Evolutionary conservation across 2,797 vertebrate genomes (phyloP), one percentile per base, ranked within the genome.

Genomic region (Carapus acus): DNA sequence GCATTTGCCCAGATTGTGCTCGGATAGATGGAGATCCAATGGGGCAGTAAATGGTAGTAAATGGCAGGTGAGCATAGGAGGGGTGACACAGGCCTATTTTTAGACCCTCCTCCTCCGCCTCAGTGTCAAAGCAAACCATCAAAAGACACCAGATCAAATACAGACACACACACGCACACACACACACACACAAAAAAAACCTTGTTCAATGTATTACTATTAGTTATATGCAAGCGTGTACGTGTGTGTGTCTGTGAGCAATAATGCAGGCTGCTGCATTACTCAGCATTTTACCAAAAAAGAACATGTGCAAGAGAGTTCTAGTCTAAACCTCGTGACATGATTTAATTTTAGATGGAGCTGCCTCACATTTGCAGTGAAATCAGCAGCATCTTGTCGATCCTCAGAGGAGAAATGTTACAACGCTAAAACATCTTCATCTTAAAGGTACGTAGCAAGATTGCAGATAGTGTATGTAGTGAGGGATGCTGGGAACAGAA

Each of bases 61-160:
- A 63, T 65, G 56, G 60, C 68, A 75, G 64, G 66, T 78, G 52
- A 63, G 56, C 9, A 69, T 15, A 21, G 43, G 67, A 66, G 20
- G 38, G 54, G 43, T 51, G 34, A 51, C 53, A 36, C 49, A 21
- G 29, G 46, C 33, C 51, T 84, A 79, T 80, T 80, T 81, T 82
- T 78, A 77, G 75, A 73, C 9, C 43, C 33, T 54, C 48, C 24
- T n/a, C 65, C 43, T 63, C 78, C 81, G 80, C 63, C 81, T 80
- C 73, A 69, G 77, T 56, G 67, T 65, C 67, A 60, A 73, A 65
- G 69, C 67, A 55, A 54, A 42, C 59, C 74, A 72, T 81, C 72
- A 79, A 82, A 82, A 67, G 47, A 24, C 47, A 57, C 17, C 7
- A 65, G 69, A 83, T 82, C 65, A 83, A 83, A 83, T 67, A 69